Base-by-base conservation (phyloP, 2,113 vertebrate genomes). In the Baryphthengus martii region DNA sequence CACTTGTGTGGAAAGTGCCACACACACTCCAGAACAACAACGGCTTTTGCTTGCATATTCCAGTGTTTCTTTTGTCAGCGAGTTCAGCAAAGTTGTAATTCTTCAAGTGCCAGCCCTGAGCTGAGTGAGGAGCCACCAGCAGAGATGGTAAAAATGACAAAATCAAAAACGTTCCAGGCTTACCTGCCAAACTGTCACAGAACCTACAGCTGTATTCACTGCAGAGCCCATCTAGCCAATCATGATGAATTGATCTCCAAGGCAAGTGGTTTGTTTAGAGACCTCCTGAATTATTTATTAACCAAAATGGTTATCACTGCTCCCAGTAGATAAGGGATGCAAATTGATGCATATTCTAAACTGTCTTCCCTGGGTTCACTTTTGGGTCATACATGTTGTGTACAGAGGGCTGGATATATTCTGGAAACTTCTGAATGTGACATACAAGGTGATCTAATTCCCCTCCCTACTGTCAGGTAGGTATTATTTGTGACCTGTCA, bases 71-170 rank as follows among this genome's bases (percentile, higher is more conserved):
- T 99, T 98, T 99, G 99, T 98, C 99, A 98, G 98, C 98, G 98
- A 98, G 98, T 98, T 98, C 99, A 98, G 98, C 99, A 98, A 97
- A 99, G 98, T 98, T 98, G 97, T 98, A 98, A 96, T 98, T 98
- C 98, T 89, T 98, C 98, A 97, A 98, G 98, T 87, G 97, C 98
- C 98, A 98, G 99, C 98, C 98, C 98, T 78, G 99, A 99, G 98
- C 97, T 97, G 98, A 98, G 98, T 94, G 98, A 98, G 95, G 98
- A 98, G 96, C 88, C 97, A 96, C 98, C 98, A 77, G 98, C 98
- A 96, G 99, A 99, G 97, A 99, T 99, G 99, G 99, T 99, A 97
- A 99, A 99, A 97, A 99, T 99, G 99, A 99, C 99, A 96, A 99
- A 99, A 97, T 99, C 99, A 37, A 99, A 99, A 97, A 99, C 99